These are phyloP conservation scores for Muricea muricata DNA, from an alignment of 92 coral and sea anemone genomes.

Conservation along the genomic window DNA sequence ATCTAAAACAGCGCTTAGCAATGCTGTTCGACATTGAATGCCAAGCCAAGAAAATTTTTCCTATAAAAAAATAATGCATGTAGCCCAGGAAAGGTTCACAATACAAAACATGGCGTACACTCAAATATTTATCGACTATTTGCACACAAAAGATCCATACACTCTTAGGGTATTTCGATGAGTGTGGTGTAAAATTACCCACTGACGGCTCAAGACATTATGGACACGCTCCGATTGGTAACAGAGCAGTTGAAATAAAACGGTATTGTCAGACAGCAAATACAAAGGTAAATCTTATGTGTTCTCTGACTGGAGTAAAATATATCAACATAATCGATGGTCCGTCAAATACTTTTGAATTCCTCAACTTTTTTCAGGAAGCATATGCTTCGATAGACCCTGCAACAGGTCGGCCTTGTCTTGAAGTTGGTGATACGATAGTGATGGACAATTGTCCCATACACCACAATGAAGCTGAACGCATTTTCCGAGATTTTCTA, in stretches of 20 bases:
- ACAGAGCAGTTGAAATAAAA: constrained; percentile 43
- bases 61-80: neutral
- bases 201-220: neutral
- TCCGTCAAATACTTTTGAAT: constrained; percentile 38
- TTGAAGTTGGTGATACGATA: constrained; percentile 49
- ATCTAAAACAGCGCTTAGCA: constrained; percentile 38
- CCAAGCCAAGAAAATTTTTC: neutral
- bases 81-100: too few relatives aligned
- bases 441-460: constrained; percentile 52
- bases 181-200: neutral
- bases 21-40: constrained; percentile 50
- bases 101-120: too few relatives aligned
- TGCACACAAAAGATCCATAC: neutral
- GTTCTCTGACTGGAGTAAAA: constrained; percentile 18
- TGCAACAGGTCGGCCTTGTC: constrained; percentile 56
- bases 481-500: neutral
- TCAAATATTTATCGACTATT: neutral
- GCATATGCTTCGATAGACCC: constrained; percentile 62
- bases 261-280: constrained; percentile 44
- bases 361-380: constrained; percentile 52
- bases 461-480: neutral
- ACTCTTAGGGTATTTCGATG: neutral
- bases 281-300: constrained; percentile 46
- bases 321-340: constrained; percentile 44
- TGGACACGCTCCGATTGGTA: constrained; percentile 12